Evolutionary conservation across 2,797 vertebrate genomes (phyloP).

Genomic region (Spinus olivaceus): DNA sequence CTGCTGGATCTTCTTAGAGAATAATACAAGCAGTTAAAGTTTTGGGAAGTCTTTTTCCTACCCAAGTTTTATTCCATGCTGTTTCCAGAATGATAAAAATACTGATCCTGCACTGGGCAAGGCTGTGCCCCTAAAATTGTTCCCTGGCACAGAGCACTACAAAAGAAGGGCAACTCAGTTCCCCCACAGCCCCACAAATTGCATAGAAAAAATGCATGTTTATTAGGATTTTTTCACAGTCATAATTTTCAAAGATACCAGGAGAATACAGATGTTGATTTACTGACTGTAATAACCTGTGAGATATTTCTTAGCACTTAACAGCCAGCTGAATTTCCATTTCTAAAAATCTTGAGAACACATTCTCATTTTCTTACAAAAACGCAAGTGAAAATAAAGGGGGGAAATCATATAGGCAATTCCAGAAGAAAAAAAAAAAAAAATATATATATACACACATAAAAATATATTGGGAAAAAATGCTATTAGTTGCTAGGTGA

Average conservation of each 20-base stretch:
- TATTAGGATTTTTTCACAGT: not conserved
- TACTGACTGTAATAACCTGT: not conserved
- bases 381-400: not conserved
- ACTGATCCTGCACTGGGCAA: not conserved
- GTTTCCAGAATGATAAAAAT: not conserved
- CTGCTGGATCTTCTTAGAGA: not conserved
- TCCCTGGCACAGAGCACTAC: not conserved
- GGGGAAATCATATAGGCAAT: not conserved
- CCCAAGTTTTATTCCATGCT: not conserved
- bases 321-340: not conserved
- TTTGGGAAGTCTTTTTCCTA: not conserved
- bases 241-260: not conserved
- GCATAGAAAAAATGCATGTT: not conserved
- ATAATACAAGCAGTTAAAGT: not conserved
- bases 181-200: not conserved
- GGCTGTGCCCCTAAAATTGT: not conserved
- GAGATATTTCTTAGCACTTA: not conserved
- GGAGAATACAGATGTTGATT: not conserved
- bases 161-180: not conserved
- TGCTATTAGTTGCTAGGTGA: constrained; percentile 51
- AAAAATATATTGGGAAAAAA: not conserved
- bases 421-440: not conserved
- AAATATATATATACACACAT: too few species aligned
- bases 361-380: not conserved
- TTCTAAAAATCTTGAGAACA: not conserved